Conservation (phyloP, 2,113 vertebrate species). For the Junco hyemalis region DNA sequence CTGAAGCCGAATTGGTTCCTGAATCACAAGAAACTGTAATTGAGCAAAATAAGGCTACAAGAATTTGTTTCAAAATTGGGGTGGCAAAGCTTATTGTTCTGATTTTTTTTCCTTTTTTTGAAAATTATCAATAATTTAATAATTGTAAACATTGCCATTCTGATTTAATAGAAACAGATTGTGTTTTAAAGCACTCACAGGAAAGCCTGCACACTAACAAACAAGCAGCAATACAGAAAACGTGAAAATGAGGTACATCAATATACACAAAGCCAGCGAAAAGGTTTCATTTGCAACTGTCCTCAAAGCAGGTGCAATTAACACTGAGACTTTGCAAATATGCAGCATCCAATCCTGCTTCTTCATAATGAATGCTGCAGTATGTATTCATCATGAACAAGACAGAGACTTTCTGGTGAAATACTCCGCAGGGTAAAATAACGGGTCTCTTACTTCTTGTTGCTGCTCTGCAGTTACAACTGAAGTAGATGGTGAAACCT, state of each 20-base stretch:
- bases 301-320: slow-evolving; percentile 1
- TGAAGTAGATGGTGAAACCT: slow-evolving; percentile 73
- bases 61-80: slow-evolving; percentile 38
- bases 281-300: background rate
- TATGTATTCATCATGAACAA: background rate
- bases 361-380: background rate
- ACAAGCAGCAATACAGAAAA: slow-evolving; percentile 28
- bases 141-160: background rate
- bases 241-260: slow-evolving; percentile 18
- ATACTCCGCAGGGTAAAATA: background rate
- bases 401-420: background rate
- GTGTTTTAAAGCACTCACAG: slow-evolving; percentile 37
- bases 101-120: background rate
- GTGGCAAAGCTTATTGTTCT: background rate
- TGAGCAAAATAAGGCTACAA: slow-evolving; percentile 58
- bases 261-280: background rate
- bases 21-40: slow-evolving; percentile 65
- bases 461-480: slow-evolving; percentile 74
- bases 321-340: slow-evolving; percentile 4
- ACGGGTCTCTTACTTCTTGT: slow-evolving; percentile 78
- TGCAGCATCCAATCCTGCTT: background rate
- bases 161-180: background rate
- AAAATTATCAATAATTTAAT: background rate
- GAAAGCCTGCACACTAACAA: slow-evolving; percentile 67
- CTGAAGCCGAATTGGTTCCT: slow-evolving; percentile 82